phyloP scores from a whole-genome alignment of 2,797 vertebrate genomes.

The Poecile montanus region DNA sequence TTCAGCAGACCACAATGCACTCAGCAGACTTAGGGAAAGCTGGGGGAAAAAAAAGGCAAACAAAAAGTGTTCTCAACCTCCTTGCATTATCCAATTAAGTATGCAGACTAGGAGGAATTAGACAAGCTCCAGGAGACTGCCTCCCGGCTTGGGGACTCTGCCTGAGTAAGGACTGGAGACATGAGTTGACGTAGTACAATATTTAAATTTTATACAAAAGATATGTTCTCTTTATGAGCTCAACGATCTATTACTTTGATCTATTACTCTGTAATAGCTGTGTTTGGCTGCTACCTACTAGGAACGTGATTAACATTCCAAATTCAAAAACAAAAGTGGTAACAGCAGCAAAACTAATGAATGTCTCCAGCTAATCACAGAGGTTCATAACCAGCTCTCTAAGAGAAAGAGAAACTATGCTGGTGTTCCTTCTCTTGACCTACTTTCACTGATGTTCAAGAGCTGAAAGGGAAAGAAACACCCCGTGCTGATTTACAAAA shows the following conservation, averaged over 20 bases:
- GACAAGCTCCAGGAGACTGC: background rate
- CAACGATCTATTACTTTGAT: background rate
- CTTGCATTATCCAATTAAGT: background rate
- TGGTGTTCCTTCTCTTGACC: slow-evolving; percentile 15
- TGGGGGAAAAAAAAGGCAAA: background rate
- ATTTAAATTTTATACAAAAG: slow-evolving; percentile 7
- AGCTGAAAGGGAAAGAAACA: background rate
- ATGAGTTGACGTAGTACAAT: background rate
- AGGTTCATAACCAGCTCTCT: slow-evolving; percentile 40
- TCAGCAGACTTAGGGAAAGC: background rate
- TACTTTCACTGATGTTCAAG: background rate
- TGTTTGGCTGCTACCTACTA: slow-evolving; percentile 51
- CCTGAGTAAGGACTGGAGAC: background rate
- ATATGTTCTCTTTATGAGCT: background rate
- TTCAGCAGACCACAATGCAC: background rate
- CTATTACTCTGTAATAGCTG: background rate
- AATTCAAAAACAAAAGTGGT: slow-evolving; percentile 55
- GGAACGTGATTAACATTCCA: slow-evolving; percentile 64
- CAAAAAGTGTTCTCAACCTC: slow-evolving; percentile 15
- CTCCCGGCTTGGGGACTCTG: background rate
- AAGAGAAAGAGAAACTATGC: background rate
- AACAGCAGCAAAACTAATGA: slow-evolving; percentile 56
- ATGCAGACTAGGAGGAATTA: slow-evolving; percentile 15
- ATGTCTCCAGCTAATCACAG: slow-evolving; percentile 1
- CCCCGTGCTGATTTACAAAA: background rate